Evolutionary conservation across 2,888 invertebrate genomes (phyloP).

Genomic region (Cinara cedri): DNA sequence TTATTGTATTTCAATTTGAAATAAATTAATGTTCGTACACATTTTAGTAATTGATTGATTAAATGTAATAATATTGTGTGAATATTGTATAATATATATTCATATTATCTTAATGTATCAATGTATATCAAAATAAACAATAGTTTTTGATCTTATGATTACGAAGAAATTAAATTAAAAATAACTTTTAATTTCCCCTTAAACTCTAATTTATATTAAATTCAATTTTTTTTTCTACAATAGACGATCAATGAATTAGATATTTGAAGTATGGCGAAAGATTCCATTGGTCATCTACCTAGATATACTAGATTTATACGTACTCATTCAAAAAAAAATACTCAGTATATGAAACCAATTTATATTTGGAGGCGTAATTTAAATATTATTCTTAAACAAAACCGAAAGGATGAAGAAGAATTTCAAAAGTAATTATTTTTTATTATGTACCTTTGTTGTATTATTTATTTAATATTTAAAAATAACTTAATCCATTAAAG

Average conservation of each 20-base stretch:
- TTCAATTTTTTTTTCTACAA: not conserved
- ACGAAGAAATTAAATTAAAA: not conserved
- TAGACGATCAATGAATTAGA: not conserved
- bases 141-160: not conserved
- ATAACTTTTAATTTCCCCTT: too few relatives aligned
- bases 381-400: conserved; percentile 26
- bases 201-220: too few relatives aligned
- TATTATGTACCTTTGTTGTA: not conserved
- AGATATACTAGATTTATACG: conserved; percentile 32
- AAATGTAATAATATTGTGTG: not conserved
- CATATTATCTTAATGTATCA: not conserved
- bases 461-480: not conserved
- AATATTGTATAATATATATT: not conserved
- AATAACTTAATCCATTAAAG: too few relatives aligned
- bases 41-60: not conserved
- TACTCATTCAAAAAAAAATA: conserved; percentile 10
- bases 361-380: conserved; percentile 40
- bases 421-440: conserved; percentile 41
- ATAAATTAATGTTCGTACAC: not conserved
- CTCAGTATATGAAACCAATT: conserved; percentile 26
- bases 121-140: not conserved
- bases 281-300: conserved; percentile 38
- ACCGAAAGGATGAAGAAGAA: conserved; percentile 29
- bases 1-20: not conserved
- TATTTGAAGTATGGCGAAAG: conserved; percentile 21